Percentiles rank a stretch among this genome's conserved stretches.
These are phyloP conservation scores for Leucopternis melanops DNA, from an alignment of 2,113 vertebrate genomes.

Conservation along the genomic window DNA sequence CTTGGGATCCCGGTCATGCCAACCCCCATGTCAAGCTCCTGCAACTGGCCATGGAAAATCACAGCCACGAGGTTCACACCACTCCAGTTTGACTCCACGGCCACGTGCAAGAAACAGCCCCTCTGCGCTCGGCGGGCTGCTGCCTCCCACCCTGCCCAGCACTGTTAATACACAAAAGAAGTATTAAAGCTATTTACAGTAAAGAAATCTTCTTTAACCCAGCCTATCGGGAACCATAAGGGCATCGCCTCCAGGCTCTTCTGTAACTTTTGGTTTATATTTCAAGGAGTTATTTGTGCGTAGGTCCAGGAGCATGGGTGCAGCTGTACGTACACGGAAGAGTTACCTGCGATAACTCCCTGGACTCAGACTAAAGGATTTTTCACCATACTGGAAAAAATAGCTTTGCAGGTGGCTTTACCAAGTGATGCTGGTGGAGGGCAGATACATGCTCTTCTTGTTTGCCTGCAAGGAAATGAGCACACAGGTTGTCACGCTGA, in stretches of 20 bases:
- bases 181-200: not conserved
- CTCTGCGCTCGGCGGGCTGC: accelerated
- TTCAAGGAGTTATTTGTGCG: not conserved
- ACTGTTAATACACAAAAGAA: not conserved
- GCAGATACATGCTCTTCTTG: not conserved
- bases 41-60: not conserved
- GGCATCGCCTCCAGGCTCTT: not conserved
- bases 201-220: not conserved
- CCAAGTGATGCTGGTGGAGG: not conserved
- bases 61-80: not conserved
- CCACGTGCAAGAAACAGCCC: not conserved
- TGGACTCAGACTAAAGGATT: not conserved
- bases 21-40: not conserved
- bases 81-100: not conserved
- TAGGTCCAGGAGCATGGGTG: not conserved
- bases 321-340: not conserved
- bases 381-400: not conserved
- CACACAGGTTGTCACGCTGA: accelerated
- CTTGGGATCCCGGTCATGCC: accelerated
- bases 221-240: not conserved
- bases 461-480: not conserved
- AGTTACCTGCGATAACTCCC: not conserved
- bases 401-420: not conserved
- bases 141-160: not conserved
- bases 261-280: not conserved